A percentile compares a stretch with the other conserved stretches of the same genome.
Conservation (phyloP, 2,113 vertebrate genomes). For the Pterocles gutturalis region DNA sequence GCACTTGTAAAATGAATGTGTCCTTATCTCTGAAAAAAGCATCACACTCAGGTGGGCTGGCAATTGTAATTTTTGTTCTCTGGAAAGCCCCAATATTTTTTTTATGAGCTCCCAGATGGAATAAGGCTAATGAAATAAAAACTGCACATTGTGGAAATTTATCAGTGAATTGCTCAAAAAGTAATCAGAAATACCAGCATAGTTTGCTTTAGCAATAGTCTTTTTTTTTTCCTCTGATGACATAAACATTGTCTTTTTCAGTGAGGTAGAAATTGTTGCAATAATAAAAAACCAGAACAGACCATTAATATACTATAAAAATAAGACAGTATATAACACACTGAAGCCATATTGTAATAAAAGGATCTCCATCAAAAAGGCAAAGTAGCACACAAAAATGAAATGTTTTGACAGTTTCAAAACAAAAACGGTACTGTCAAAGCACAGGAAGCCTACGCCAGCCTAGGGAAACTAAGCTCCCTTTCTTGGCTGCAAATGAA, state of each 20-base stretch:
- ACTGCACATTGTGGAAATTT: background rate
- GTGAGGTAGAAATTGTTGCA: background rate
- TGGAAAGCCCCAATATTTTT: background rate
- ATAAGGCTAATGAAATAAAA: background rate
- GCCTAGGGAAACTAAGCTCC: background rate
- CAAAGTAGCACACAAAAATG: background rate
- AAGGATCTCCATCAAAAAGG: background rate
- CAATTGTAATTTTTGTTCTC: background rate
- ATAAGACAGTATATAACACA: background rate
- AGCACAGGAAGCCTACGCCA: background rate
- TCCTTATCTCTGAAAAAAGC: background rate
- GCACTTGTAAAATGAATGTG: background rate
- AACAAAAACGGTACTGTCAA: background rate
- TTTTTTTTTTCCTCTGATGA: background rate
- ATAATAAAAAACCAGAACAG: background rate
- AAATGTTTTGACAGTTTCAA: background rate
- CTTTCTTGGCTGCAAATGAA: background rate
- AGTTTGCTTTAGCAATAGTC: background rate
- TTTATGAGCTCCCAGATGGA: background rate
- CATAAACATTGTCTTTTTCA: background rate
- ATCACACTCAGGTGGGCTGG: background rate
- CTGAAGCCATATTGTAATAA: background rate
- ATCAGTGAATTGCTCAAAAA: background rate
- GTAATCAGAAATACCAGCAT: background rate
- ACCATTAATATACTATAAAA: background rate